These are phyloP conservation scores for Phymorhynchus buccinoides DNA, from an alignment of 1,140 invertebrate genomes.

Conservation along the genomic window DNA sequence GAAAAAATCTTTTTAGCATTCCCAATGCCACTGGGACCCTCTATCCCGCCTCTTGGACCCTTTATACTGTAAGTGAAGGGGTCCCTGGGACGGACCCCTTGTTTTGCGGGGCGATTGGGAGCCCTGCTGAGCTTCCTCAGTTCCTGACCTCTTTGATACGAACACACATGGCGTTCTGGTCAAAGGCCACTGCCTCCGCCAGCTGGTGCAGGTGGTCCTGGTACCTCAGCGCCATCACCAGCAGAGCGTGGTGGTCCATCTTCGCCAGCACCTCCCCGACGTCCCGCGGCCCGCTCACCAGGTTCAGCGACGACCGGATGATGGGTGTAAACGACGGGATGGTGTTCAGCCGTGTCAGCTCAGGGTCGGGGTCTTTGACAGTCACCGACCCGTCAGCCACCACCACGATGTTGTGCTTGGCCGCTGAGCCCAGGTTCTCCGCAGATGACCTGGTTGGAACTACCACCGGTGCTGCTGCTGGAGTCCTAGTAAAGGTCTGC, in stretches of 20 bases:
- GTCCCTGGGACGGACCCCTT: too few species aligned
- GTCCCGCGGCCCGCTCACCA: slow-evolving; percentile 86
- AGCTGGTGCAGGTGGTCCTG: slow-evolving; percentile 84
- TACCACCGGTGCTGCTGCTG: slow-evolving; percentile 77
- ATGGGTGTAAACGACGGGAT: slow-evolving; percentile 93
- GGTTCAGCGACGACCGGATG: slow-evolving; percentile 88
- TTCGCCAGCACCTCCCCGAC: slow-evolving; percentile 90
- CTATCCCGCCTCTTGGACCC: too few species aligned
- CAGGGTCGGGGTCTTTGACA: slow-evolving; percentile 84
- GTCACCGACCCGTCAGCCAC: slow-evolving; percentile 83
- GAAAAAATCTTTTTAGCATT: too few species aligned
- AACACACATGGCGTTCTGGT: slow-evolving; percentile 82
- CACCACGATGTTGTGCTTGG: slow-evolving; percentile 82
- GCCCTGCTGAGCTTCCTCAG: too few species aligned
- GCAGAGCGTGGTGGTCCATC: slow-evolving; percentile 78
- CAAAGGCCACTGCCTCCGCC: slow-evolving; percentile 81
- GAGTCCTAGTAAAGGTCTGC: slow-evolving; percentile 75
- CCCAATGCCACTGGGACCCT: too few species aligned
- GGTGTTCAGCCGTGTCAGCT: slow-evolving; percentile 84
- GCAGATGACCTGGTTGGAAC: slow-evolving; percentile 66
- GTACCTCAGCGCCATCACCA: slow-evolving; percentile 80
- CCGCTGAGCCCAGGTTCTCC: slow-evolving; percentile 53
- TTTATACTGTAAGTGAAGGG: too few species aligned
- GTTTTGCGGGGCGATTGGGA: too few species aligned
- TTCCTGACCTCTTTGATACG: slow-evolving; percentile 83